Evolutionary conservation across 2,888 invertebrate species (phyloP), one percentile per base, ranked within the genome.

Genomic region (Phymatocera aterrima): DNA sequence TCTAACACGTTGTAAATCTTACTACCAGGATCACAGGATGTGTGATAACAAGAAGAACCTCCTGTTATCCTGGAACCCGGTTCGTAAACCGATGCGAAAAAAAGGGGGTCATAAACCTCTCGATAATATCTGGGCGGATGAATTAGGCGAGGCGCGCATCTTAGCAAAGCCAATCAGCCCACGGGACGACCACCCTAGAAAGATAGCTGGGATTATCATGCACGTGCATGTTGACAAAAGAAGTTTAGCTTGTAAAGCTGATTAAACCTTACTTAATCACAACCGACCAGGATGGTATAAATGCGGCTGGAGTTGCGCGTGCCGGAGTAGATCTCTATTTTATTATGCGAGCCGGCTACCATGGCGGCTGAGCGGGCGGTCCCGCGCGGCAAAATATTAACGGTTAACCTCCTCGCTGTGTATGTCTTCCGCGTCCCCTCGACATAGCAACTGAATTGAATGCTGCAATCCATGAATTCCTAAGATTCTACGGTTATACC

Each of bases 201-300:
- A 86, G 87, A 87, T 88, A 86, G 86, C 82, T 84, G 84, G 89
- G 89, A 89, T 89, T 89, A 89, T 88, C 89, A 88, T 88, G 87
- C 87, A 87, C 88, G 85, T 87, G 88, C 88, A 88, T 87, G 89
- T 87, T 88, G 88, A 88, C 87, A 88, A 88, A 88, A 87, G 88
- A 88, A 89, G 89, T 89, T 89, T 89, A 88, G 89, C 89, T 88
- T 88, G 88, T 88, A 89, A 89, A 89, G 89, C 88, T 88, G 89
- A 89, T 89, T 89, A 89, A 89, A 89, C 89, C 89, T 89, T 88
- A 88, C 88, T 89, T 89, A 89, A 89, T 89, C 89, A 89, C 87
- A 88, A 89, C 82, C 80, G 83, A 88, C 70, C 84, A 86, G 86
- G 87, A 82, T 40, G 81, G 79, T 83, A 89, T 87, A 83, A 80